Evolutionary conservation across 2,797 vertebrate species (phyloP).

Genomic region (Valencia hispanica): DNA sequence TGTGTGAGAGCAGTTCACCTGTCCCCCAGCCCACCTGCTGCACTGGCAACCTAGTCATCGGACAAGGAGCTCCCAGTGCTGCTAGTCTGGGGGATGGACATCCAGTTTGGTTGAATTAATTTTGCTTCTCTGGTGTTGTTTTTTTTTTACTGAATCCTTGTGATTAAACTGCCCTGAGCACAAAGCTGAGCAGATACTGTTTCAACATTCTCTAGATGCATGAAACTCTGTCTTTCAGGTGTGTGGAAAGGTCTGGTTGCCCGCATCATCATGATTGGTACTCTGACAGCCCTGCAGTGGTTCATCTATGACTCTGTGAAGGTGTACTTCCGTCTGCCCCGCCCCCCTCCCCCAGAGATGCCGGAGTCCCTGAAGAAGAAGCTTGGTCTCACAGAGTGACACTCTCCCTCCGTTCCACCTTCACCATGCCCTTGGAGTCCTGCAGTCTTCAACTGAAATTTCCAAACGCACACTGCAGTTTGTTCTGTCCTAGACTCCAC

Average conservation of each 20-base stretch:
- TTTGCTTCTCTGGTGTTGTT: background rate
- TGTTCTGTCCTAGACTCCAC: conserved; percentile 64
- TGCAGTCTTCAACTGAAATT: conserved; percentile 13
- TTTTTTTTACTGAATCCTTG: background rate
- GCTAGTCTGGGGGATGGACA: conserved; percentile 86
- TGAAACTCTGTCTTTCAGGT: conserved; percentile 70
- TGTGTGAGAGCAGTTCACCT: conserved; percentile 93
- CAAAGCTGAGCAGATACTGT: background rate
- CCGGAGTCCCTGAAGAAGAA: conserved; percentile 96
- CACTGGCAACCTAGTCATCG: conserved; percentile 77
- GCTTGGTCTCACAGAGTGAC: conserved; percentile 87
- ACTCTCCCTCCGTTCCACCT: background rate
- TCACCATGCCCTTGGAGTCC: background rate
- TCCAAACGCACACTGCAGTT: conserved; percentile 44
- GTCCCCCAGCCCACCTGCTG: conserved; percentile 83
- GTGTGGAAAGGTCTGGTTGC: conserved; percentile 96
- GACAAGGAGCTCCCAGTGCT: conserved; percentile 75
- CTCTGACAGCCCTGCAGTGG: conserved; percentile 95
- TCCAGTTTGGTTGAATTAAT: background rate
- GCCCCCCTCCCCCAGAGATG: conserved; percentile 95
- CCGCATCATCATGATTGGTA: conserved; percentile 98
- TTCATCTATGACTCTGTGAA: conserved; percentile 97
- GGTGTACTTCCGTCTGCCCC: conserved; percentile 95
- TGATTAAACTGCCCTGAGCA: background rate
- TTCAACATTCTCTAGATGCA: background rate